These are phyloP conservation scores for Acipenser ruthenus DNA, from an alignment of 2,797 vertebrate species.

Conservation along the genomic window DNA sequence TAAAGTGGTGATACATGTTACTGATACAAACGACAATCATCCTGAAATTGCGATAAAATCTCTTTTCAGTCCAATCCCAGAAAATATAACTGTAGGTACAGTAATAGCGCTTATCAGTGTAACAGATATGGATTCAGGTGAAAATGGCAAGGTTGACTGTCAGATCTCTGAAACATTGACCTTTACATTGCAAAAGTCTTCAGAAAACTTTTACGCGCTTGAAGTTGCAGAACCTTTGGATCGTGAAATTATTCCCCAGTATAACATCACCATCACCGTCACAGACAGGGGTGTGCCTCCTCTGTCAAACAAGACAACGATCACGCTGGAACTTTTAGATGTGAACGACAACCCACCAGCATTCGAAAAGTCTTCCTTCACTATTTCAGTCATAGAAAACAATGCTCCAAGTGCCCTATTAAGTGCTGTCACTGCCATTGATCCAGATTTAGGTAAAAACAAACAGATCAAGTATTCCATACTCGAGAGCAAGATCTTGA, in stretches of 20 bases:
- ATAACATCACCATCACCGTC: conserved; percentile 6
- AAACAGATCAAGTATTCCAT: conserved; percentile 36
- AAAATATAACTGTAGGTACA: conserved; percentile 3
- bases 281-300: conserved; percentile 14
- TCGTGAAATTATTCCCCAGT: background rate
- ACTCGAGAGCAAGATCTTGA: conserved; percentile 23
- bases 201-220: background rate
- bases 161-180: background rate
- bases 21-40: conserved; percentile 15
- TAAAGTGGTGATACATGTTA: conserved; percentile 13
- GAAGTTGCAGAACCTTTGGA: conserved; percentile 19
- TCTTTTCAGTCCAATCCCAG: background rate
- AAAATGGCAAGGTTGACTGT: conserved; percentile 9
- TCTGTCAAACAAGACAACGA: background rate
- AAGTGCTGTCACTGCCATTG: conserved; percentile 26
- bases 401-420: conserved; percentile 35
- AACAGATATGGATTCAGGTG: conserved; percentile 13
- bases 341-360: conserved; percentile 35
- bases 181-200: background rate
- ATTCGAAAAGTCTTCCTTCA: conserved; percentile 26
- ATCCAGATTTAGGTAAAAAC: conserved; percentile 38
- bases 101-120: conserved; percentile 7
- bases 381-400: conserved; percentile 30
- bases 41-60: conserved; percentile 7
- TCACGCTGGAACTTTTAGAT: conserved; percentile 8